Percentiles rank a stretch among this genome's conserved stretches.
Evolutionary conservation across 2,888 invertebrate species (phyloP).

Genomic region (Tachystola acroxantha): DNA sequence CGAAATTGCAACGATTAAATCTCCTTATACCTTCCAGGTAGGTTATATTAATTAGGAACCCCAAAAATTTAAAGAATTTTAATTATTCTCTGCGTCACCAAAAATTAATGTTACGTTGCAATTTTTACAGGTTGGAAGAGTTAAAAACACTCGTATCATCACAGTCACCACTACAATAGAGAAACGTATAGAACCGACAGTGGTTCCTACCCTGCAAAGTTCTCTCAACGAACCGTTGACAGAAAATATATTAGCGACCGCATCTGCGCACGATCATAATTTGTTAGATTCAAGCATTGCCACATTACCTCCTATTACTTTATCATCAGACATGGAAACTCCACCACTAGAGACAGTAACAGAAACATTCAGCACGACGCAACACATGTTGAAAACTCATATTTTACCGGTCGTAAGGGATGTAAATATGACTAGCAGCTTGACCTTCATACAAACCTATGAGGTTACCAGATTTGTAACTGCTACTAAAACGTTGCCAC

Average conservation of each 20-base stretch:
- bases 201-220: conserved; percentile 72
- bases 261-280: conserved; percentile 83
- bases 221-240: conserved; percentile 87
- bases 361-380: conserved; percentile 94
- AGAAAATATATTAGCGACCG: conserved; percentile 91
- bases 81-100: no score
- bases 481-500: conserved; percentile 93
- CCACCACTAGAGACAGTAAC: conserved; percentile 92
- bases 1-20: conserved; percentile 93
- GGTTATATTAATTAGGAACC: conserved; percentile 11
- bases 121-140: conserved; percentile 85
- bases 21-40: conserved; percentile 94
- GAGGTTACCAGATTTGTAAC: conserved; percentile 91
- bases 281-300: conserved; percentile 88
- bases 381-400: conserved; percentile 92
- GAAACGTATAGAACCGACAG: conserved; percentile 83
- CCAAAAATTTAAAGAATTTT: not conserved
- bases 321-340: conserved; percentile 87
- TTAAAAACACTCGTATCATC: conserved; percentile 91
- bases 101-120: conserved; percentile 8
- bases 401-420: conserved; percentile 89
- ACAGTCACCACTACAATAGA: conserved; percentile 93
- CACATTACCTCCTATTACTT: conserved; percentile 88
- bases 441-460: conserved; percentile 94
- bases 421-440: conserved; percentile 84